Evolutionary conservation across 2,888 invertebrate species (phyloP).

Genomic region (Geophilus truncorum): DNA sequence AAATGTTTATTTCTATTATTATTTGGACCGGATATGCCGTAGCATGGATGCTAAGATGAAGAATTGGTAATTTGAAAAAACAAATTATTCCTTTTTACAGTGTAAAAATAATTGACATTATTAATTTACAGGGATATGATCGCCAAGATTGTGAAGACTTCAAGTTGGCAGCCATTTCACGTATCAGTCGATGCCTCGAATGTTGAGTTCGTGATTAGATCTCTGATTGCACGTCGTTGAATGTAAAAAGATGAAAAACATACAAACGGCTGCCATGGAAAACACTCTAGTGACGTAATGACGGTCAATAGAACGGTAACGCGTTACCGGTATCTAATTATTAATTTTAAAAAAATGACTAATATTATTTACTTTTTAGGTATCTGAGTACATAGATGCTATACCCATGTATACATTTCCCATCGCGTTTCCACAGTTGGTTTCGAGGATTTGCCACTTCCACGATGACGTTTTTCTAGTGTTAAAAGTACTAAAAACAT

Average conservation of each 20-base stretch:
- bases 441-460: slow-evolving; percentile 91
- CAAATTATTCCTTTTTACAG: not conserved
- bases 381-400: slow-evolving; percentile 38
- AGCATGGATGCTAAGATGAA: slow-evolving; percentile 57
- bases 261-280: no score
- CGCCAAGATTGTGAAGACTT: slow-evolving; percentile 43
- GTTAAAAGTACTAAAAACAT: slow-evolving; percentile 55
- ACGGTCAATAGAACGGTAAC: no score
- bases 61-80: slow-evolving; percentile 42
- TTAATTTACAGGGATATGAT: not conserved
- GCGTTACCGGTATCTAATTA: no score
- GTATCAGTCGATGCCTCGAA: slow-evolving; percentile 91
- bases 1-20: slow-evolving; percentile 71
- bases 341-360: no score
- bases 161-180: slow-evolving; percentile 80
- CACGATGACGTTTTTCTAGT: slow-evolving; percentile 67
- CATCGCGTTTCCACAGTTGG: slow-evolving; percentile 88
- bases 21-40: slow-evolving; percentile 70
- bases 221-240: slow-evolving; percentile 57
- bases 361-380: slow-evolving; percentile 48
- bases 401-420: slow-evolving; percentile 78
- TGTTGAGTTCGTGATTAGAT: slow-evolving; percentile 90
- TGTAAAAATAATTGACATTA: not conserved
- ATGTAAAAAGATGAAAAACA: no score
- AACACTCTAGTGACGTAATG: no score